Evolutionary conservation across 1,140 invertebrate genomes (phyloP).

Genomic region (Aethina tumida): DNA sequence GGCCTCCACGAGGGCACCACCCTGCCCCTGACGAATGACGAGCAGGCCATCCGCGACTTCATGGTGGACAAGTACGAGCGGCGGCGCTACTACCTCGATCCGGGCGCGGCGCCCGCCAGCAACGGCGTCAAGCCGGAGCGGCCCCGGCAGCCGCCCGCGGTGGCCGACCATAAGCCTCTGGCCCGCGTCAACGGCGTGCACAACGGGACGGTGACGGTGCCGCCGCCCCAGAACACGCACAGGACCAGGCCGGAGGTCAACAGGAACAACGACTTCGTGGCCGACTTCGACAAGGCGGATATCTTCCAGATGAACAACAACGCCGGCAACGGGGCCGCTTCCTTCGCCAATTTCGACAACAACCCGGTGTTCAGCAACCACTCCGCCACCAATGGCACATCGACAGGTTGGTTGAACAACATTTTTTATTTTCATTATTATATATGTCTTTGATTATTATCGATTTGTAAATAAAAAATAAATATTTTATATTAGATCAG

Average conservation of each 20-base stretch:
- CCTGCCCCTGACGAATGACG: slow-evolving; percentile 67
- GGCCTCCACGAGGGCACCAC: slow-evolving; percentile 62
- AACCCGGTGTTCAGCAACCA: slow-evolving; percentile 54
- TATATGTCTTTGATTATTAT: too few species aligned
- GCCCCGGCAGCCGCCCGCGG: slow-evolving; percentile 12
- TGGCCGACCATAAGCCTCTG: slow-evolving; percentile 4
- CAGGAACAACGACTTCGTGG: slow-evolving; percentile 41
- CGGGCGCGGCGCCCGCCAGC: slow-evolving; percentile 41
- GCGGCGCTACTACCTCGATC: slow-evolving; percentile 65
- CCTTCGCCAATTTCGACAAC: slow-evolving; percentile 64
- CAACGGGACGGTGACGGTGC: slow-evolving; percentile 14
- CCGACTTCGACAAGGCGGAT: slow-evolving; percentile 51
- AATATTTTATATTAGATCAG: too few species aligned
- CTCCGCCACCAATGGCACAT: slow-evolving; percentile 9
- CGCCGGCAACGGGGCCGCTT: slow-evolving; percentile 11
- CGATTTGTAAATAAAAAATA: too few species aligned
- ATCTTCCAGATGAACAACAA: slow-evolving; percentile 38
- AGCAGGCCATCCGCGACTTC: slow-evolving; percentile 81
- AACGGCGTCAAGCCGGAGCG: slow-evolving; percentile 30
- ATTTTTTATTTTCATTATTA: slow-evolving; percentile 2
- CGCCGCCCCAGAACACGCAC: slow-evolving; percentile 15
- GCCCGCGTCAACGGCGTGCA: slow-evolving; percentile 6
- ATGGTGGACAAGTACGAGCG: slow-evolving; percentile 91
- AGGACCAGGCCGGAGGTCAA: slow-evolving; percentile 21
- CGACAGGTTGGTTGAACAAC: slow-evolving; percentile 17